These are phyloP conservation scores for Chaenodraco wilsoni DNA, from an alignment of 2,797 vertebrate genomes.

Conservation along the genomic window DNA sequence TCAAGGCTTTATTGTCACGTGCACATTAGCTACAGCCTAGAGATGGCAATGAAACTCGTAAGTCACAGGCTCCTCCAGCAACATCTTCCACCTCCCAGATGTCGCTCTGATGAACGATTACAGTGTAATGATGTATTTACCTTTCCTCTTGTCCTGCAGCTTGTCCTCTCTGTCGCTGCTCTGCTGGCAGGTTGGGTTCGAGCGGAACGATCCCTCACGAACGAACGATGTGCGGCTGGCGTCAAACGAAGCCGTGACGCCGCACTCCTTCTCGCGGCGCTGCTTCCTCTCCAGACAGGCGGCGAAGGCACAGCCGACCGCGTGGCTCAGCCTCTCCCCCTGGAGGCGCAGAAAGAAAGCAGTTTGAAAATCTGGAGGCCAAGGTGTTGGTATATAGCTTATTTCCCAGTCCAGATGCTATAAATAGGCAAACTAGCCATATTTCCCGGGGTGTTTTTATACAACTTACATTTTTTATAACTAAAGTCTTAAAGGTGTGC, in stretches of 20 bases:
- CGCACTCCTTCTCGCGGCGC: conserved; percentile 92
- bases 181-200: conserved; percentile 83
- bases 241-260: conserved; percentile 92
- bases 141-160: conserved; percentile 90
- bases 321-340: conserved; percentile 93
- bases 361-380: background rate
- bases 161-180: conserved; percentile 83
- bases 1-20: too few relatives aligned
- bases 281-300: conserved; percentile 94
- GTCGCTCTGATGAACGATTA: too few relatives aligned
- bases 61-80: too few relatives aligned
- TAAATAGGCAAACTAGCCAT: too few relatives aligned
- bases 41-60: too few relatives aligned
- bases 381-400: too few relatives aligned
- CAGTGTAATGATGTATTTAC: conserved; percentile 60
- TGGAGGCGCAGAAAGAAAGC: conserved; percentile 45
- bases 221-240: conserved; percentile 92
- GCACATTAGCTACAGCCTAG: too few relatives aligned
- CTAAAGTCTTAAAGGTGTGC: too few relatives aligned
- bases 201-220: conserved; percentile 91
- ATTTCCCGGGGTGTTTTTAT: too few relatives aligned
- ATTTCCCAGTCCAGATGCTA: too few relatives aligned
- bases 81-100: too few relatives aligned
- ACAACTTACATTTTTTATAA: too few relatives aligned
- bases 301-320: conserved; percentile 92